Evolutionary conservation across 2,888 invertebrate genomes (phyloP), one percentile per base, ranked within the genome.

Genomic region (Esperia sulphurella): DNA sequence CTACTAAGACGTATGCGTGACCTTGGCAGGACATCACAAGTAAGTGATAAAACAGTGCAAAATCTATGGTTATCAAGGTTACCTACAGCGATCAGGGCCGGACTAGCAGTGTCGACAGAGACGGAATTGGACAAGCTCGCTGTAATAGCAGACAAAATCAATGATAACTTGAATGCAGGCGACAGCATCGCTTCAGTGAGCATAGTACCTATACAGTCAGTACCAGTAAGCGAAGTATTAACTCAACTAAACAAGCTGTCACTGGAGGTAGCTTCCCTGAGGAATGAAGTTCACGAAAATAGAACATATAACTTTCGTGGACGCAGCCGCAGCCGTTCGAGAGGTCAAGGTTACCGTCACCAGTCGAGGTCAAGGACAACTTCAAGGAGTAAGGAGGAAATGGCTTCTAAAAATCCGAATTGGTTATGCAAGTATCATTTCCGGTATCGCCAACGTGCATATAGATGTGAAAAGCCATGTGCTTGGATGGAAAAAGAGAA

Each of bases 391-490:
- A 1, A 1, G 3, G 5, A 31, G 3, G n/a, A n/a, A n/a, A n/a
- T n/a, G n/a, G n/a, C n/a, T n/a, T n/a, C n/a, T n/a, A n/a, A n/a
- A n/a, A 43, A 42, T 31, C 47, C 51, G 1, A 44, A 53, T 8
- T 52, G 58, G 50, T 14, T 55, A 6, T 60, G 58, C 31, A 48
- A 30, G 5, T 55, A 48, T 10, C 60, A 60, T 29, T 53, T 31
- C 28, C 44, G 53, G 4, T 58, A 39, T 30, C n/a, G 47, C 6
- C 41, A 43, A 2, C 14, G 6, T 0, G 55, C 58, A 0, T 9
- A 12, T 0, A 54, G 46, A 9, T 58, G 58, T 29, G 14, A 28
- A 0, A 14, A 49, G 41, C 61, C 57, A 0, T 57, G 58, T 39
- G 39, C 21, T 7, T 55, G 57, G 56, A 42, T 44, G 2, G 29